Conservation (phyloP, 2,888 invertebrate genomes). For the Gnatocerus cornutus region DNA sequence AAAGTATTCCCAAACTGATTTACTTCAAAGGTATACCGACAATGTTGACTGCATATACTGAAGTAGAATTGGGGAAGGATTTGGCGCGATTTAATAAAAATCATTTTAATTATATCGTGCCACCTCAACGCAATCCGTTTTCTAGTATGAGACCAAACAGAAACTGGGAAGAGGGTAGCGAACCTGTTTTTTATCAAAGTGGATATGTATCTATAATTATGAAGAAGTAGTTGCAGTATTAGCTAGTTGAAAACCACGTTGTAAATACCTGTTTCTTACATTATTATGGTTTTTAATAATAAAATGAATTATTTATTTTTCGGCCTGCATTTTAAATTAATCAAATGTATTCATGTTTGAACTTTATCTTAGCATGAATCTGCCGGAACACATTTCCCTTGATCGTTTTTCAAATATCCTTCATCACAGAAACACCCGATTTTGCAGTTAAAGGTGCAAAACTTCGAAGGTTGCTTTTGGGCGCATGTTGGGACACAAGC, state of each 20-base stretch:
- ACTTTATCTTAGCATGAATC: neutral
- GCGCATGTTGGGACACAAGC: constrained; percentile 7
- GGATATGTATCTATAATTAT: constrained; percentile 27
- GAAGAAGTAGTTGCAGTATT: constrained; percentile 10
- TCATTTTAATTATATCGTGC: constrained; percentile 21
- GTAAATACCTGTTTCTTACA: neutral
- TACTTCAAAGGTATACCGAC: constrained; percentile 17
- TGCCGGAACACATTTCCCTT: neutral
- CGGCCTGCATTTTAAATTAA: no score
- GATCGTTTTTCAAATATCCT: neutral
- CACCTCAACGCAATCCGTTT: constrained; percentile 27
- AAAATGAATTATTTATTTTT: no score
- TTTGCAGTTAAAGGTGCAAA: constrained; percentile 5
- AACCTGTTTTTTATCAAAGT: constrained; percentile 35
- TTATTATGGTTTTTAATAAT: no score
- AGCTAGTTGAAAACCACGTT: neutral
- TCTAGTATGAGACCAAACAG: constrained; percentile 32
- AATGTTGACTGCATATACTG: constrained; percentile 39
- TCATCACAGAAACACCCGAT: constrained; percentile 4
- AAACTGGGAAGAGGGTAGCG: constrained; percentile 38
- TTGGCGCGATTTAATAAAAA: constrained; percentile 18
- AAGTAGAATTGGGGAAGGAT: constrained; percentile 31
- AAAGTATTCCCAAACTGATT: constrained; percentile 18
- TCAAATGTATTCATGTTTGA: no score
- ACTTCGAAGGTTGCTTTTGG: neutral